Evolutionary conservation across 2,113 vertebrate species (phyloP), one percentile per base, ranked within the genome.

Genomic region (Hassar affinis): DNA sequence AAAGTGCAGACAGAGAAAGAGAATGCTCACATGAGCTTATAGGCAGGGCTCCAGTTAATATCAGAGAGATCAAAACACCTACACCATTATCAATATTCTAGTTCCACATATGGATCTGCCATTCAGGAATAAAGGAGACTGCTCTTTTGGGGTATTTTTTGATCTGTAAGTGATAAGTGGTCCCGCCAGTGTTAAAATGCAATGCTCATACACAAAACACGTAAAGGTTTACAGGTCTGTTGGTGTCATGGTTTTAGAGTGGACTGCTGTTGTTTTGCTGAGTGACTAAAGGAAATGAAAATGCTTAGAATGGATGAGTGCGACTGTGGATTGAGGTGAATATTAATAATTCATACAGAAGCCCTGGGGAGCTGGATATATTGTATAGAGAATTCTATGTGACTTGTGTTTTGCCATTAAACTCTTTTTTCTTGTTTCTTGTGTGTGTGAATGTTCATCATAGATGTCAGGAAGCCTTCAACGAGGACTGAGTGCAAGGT

Each of bases 281-380:
- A 27, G 71, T 15, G 6, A 74, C 15, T 74, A 51, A 74, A 7
- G 71, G 25, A 74, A 74, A 74, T 51, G n/a, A 74, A 74, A 74
- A 51, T 8, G 68, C 42, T 45, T 11, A 1, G 42, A 51, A 45
- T 25, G 22, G 38, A 9, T 15, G 68, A 45, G 71, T 51, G 47
- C 6, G 9, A 51, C 47, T 52, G 14, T 27, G 47, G 47, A 8
- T 6, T 51, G 71, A 72, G 42, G 22, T n/a, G 12, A 72, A 52
- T 27, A 74, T 49, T 47, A 49, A 72, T 72, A 72, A 72, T 72
- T 27, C 69, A 51, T 17, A 27, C 25, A 27, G 14, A 74, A 49
- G 1, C 45, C n/a, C 25, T 17, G 71, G 45, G 8, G n/a, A 49
- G 6, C 15, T 17, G 45, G 6, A 72, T 25, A 3, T n/a, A 45